A percentile compares a stretch with the other conserved stretches of the same genome.
Conservation (phyloP, 1,140 invertebrate genomes). For the Bombus cullumanus region DNA sequence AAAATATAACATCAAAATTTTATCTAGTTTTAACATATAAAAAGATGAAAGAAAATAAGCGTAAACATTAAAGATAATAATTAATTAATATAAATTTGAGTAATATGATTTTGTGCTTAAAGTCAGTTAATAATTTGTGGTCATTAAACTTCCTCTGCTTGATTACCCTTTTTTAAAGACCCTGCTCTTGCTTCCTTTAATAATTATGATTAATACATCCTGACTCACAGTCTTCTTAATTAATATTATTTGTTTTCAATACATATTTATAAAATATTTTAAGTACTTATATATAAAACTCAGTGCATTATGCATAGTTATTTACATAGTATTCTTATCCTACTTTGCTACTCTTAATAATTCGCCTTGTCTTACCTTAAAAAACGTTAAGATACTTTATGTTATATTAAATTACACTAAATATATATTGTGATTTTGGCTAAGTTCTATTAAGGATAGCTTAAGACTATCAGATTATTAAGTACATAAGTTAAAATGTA, state of each 20-base stretch:
- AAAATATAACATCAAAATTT: conserved; percentile 33
- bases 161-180: conserved; percentile 42
- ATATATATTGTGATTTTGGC: conserved; percentile 54
- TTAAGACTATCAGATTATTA: conserved; percentile 75
- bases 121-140: conserved; percentile 42
- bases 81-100: conserved; percentile 6
- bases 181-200: conserved; percentile 57
- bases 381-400: conserved; percentile 53
- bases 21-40: neutral
- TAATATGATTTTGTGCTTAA: conserved; percentile 28
- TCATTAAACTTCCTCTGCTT: conserved; percentile 55
- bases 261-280: conserved; percentile 48
- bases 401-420: conserved; percentile 62
- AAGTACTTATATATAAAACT: conserved; percentile 58
- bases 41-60: neutral
- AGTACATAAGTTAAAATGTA: conserved; percentile 71
- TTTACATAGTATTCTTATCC: conserved; percentile 45
- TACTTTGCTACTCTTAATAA: conserved; percentile 45
- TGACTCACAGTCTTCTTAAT: conserved; percentile 38
- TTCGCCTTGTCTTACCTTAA: conserved; percentile 55
- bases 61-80: conserved; percentile 27
- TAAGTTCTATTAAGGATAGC: conserved; percentile 76
- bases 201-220: conserved; percentile 53
- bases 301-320: conserved; percentile 52
- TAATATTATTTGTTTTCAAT: conserved; percentile 58